phyloP scores from a whole-genome alignment of 2,888 invertebrate genomes.

The Thera obeliscata region DNA sequence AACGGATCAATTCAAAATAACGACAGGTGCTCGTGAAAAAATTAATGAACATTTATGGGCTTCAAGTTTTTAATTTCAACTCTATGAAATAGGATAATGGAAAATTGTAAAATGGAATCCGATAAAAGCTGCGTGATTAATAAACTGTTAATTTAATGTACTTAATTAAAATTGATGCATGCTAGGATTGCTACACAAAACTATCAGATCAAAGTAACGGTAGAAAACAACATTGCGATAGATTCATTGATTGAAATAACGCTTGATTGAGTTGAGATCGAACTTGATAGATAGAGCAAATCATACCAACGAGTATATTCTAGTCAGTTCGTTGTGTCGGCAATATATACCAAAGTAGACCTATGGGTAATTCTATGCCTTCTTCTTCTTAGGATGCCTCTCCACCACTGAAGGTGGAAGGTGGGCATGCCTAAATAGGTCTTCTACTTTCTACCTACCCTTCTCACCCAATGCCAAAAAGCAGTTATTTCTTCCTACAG shows the following conservation, averaged over 20 bases:
- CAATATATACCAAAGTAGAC: too few species aligned
- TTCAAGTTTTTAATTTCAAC: not conserved
- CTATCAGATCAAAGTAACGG: not conserved
- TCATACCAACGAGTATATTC: too few species aligned
- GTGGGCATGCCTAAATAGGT: too few species aligned
- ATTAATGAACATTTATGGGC: not conserved
- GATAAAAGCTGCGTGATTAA: not conserved
- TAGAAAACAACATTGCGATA: not conserved
- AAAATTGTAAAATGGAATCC: not conserved
- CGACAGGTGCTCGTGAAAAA: not conserved
- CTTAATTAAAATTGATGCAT: conserved; percentile 1
- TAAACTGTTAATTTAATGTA: not conserved
- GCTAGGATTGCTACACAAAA: not conserved
- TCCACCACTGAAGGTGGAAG: too few species aligned
- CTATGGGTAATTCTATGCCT: too few species aligned
- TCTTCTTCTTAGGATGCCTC: too few species aligned
- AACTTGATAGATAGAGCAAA: too few species aligned
- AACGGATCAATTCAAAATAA: not conserved
- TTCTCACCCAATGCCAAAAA: too few species aligned
- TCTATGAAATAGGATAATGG: not conserved
- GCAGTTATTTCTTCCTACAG: too few species aligned
- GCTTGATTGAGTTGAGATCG: too few species aligned
- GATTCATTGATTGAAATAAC: not conserved
- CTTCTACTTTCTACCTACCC: too few species aligned
- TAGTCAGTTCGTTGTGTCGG: too few species aligned